These are phyloP conservation scores for Acleris cristana DNA, from an alignment of 2,888 invertebrate species.

Conservation along the genomic window DNA sequence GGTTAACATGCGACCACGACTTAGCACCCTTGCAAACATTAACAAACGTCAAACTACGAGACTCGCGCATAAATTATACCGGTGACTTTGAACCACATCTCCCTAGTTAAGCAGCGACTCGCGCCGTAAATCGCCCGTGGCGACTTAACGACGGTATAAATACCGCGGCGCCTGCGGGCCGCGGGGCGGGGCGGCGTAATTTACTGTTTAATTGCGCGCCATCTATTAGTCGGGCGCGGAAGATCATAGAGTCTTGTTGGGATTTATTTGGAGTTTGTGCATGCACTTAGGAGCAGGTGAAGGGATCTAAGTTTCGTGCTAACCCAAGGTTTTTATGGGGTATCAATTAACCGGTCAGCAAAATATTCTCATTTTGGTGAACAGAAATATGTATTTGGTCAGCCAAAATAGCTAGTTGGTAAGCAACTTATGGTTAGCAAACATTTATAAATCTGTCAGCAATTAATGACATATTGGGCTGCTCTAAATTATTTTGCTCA, in stretches of 20 bases:
- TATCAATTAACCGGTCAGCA: no score
- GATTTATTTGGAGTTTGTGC: slow-evolving; percentile 6
- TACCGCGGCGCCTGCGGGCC: slow-evolving; percentile 42
- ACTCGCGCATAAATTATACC: not conserved
- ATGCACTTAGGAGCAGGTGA: not conserved
- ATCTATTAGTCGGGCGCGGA: slow-evolving; percentile 61
- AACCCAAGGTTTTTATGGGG: no score
- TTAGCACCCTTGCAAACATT: no score
- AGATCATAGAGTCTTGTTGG: slow-evolving; percentile 32
- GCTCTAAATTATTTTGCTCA: no score
- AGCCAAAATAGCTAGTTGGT: no score
- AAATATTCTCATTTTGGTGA: no score
- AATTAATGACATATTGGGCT: no score
- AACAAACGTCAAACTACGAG: no score
- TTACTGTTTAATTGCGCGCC: slow-evolving; percentile 67
- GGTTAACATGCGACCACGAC: no score
- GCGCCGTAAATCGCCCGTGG: slow-evolving; percentile 57
- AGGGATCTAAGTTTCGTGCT: not conserved
- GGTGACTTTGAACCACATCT: slow-evolving; percentile 3
- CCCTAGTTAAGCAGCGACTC: slow-evolving; percentile 7
- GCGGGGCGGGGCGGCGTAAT: slow-evolving; percentile 46
- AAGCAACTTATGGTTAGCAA: no score
- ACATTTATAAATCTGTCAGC: no score
- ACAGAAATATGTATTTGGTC: no score
- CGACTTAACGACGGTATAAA: slow-evolving; percentile 68